These are phyloP conservation scores for Okapia johnstoni DNA, from an alignment of 2,113 vertebrate genomes.

Conservation along the genomic window DNA sequence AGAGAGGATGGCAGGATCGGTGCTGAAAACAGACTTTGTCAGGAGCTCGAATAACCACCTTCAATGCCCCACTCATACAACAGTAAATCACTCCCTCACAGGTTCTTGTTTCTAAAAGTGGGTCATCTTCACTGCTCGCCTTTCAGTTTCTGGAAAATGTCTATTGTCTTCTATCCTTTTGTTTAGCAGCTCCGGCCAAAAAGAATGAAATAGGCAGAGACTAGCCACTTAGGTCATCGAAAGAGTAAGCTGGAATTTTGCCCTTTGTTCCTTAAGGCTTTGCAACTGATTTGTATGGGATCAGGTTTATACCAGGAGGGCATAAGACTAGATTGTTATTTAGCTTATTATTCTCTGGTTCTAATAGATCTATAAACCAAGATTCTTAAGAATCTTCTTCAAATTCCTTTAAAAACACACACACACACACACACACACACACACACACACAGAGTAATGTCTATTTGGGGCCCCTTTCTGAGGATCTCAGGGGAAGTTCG, in stretches of 20 bases:
- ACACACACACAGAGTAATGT: not conserved
- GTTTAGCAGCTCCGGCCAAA: not conserved
- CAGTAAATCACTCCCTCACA: not conserved
- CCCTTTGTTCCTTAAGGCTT: not conserved
- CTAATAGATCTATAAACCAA: not conserved
- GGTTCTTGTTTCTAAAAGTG: conserved; percentile 54
- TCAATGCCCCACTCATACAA: not conserved
- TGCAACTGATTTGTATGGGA: not conserved
- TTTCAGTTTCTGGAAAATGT: conserved; percentile 23
- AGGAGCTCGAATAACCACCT: not conserved
- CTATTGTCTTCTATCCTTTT: conserved; percentile 18
- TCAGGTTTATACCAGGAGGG: not conserved
- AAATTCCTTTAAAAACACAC: not conserved
- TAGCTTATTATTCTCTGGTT: not conserved
- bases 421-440: too few species aligned
- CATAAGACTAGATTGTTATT: not conserved
- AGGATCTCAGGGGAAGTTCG: conserved; percentile 38
- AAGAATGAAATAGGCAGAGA: not conserved
- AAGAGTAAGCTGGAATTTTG: not conserved
- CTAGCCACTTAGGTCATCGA: not conserved
- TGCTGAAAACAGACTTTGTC: not conserved
- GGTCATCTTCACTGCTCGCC: conserved; percentile 41
- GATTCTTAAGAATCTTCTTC: not conserved
- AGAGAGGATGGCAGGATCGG: not conserved
- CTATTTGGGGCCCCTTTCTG: not conserved